Base-by-base conservation (phyloP, 1,140 invertebrate species). In the Camponotus floridanus region DNA sequence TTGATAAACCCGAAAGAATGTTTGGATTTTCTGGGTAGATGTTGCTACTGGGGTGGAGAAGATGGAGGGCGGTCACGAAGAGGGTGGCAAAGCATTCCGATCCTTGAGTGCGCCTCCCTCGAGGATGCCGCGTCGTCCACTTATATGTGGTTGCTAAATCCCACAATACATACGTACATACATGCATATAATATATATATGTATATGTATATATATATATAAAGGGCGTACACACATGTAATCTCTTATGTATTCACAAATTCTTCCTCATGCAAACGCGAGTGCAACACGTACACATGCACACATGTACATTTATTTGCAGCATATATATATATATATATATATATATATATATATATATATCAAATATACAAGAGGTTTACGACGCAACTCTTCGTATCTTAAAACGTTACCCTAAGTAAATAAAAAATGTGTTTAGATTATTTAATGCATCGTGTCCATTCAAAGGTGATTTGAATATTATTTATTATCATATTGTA, bases 1-100 rank as follows among this genome's bases (percentile, higher is more conserved):
- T 91, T 91, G 89, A 91, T 91, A 91, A 91, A 91, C 87, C 74
- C 61, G 36, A 91, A 90, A 91, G 86, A 91, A 91, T 91, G 89
- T 88, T 91, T 90, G 88, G 76, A 90, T 85, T 90, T 90, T 90
- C 86, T 76, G 76, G 76, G 55, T 78, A 90, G 86, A 87, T 57
- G 62, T 86, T 89, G 68, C 33, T 26, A 80, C 39, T 39, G 48
- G 74, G 71, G 18, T 42, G 65, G 55, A 21, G 76, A 59, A 33
- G 71, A 31, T 13, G 33, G 13, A 26, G 74, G 57, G 67, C 70
- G 73, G 89, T 84, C 51, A 61, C 45, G 76, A 65, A 67, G 79
- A 65, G 85, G 59, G 64, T 57, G 65, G 85, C 89, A 91, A 88
- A 87, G 87, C 89, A 88, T 91, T 91, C 90, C 89, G 70, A 87